Percentiles rank a stretch among this genome's conserved stretches.
Conservation (phyloP, 2,113 vertebrate species). For the Lepidothrix coronata region DNA sequence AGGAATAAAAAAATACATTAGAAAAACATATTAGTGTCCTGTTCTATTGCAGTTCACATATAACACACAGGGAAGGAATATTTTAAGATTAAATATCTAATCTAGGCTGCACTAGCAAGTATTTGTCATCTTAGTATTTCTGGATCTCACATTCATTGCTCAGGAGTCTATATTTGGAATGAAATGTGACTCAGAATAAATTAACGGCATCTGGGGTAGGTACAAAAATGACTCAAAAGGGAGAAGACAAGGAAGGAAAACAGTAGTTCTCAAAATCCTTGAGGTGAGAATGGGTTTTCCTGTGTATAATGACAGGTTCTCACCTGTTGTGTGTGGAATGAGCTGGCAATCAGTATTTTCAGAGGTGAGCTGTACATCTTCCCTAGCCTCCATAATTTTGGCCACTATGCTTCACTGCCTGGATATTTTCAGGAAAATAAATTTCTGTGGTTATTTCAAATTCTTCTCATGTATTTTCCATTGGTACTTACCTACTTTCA, state of each 20-base stretch:
- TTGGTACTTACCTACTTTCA: neutral
- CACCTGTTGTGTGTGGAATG: neutral
- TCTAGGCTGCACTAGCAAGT: neutral
- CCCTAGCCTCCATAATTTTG: neutral
- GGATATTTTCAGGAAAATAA: neutral
- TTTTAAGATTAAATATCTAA: conserved; percentile 1
- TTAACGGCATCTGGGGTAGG: neutral
- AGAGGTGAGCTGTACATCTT: neutral
- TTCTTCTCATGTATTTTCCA: neutral
- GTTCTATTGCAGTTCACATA: neutral
- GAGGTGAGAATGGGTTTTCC: neutral
- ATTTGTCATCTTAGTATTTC: conserved; percentile 26
- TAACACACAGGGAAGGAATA: neutral
- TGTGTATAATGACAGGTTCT: neutral
- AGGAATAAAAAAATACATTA: neutral
- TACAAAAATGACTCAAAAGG: neutral
- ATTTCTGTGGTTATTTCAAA: neutral
- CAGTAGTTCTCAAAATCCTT: neutral
- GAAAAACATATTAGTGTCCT: neutral
- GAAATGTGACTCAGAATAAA: conserved; percentile 19
- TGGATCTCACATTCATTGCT: neutral
- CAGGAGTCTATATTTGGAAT: conserved; percentile 14
- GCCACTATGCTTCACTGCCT: neutral
- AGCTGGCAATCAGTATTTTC: neutral
- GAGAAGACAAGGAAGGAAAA: neutral